Conservation (phyloP, 2,797 vertebrate species). For the Pterois miles region DNA sequence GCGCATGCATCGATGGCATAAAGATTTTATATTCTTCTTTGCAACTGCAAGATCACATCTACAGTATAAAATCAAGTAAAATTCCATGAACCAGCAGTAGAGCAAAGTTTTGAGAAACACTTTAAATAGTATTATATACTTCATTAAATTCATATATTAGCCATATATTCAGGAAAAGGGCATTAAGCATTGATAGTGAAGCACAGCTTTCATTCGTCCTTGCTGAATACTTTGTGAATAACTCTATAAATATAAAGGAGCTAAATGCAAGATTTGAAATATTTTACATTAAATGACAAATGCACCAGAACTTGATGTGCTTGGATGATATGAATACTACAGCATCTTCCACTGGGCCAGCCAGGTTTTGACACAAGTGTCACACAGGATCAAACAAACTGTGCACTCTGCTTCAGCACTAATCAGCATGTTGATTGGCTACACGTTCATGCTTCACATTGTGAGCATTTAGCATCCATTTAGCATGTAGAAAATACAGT, state of each 20-base stretch:
- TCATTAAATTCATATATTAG: not conserved
- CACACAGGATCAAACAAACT: not conserved
- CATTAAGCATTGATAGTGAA: not conserved
- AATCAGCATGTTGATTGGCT: not conserved
- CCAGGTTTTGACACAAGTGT: not conserved
- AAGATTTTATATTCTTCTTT: not conserved
- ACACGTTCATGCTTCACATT: not conserved
- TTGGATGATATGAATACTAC: not conserved
- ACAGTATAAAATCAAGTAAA: not conserved
- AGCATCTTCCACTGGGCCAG: conserved; percentile 10
- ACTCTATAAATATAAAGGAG: conserved; percentile 1
- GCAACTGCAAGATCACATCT: not conserved
- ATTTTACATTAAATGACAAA: not conserved
- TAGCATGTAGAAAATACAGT: not conserved
- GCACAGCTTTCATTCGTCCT: not conserved
- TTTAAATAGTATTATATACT: not conserved
- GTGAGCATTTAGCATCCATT: not conserved
- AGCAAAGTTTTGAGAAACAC: not conserved
- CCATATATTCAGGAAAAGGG: not conserved
- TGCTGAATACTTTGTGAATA: not conserved
- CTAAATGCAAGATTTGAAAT: not conserved
- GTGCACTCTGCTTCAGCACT: not conserved
- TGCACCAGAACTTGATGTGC: not conserved
- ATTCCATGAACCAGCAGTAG: not conserved
- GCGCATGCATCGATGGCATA: not conserved